Evolutionary conservation across 2,113 vertebrate species (phyloP).

Genomic region (Xiphophorus maculatus): DNA sequence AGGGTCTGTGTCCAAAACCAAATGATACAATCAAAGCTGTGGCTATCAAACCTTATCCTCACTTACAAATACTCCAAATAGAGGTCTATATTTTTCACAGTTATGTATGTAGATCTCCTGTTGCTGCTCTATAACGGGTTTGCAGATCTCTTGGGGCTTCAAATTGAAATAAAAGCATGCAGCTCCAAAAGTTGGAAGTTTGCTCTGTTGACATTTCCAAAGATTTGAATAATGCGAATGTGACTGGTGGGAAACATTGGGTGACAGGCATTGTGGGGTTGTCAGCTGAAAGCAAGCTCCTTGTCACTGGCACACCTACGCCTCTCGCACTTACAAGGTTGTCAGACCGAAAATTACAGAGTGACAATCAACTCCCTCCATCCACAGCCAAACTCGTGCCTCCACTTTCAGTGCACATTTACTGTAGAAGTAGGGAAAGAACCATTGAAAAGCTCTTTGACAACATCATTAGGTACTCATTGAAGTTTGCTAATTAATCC

Average conservation of each 20-base stretch:
- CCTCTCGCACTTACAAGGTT: constrained; percentile 61
- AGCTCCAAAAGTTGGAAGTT: constrained; percentile 49
- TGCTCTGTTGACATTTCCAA: constrained; percentile 54
- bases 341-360: constrained; percentile 65
- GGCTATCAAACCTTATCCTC: constrained; percentile 30
- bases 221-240: constrained; percentile 55
- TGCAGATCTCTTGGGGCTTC: constrained; percentile 16
- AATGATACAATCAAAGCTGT: neutral
- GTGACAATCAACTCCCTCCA: constrained; percentile 61
- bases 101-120: no score
- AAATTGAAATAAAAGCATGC: neutral
- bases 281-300: constrained; percentile 55
- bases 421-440: constrained; percentile 20
- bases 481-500: constrained; percentile 51
- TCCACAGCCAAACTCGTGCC: constrained; percentile 28
- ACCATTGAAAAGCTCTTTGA: constrained; percentile 13
- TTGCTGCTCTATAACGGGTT: neutral
- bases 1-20: no score
- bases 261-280: constrained; percentile 64
- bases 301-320: constrained; percentile 63
- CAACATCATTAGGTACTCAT: constrained; percentile 40
- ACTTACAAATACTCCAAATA: constrained; percentile 21
- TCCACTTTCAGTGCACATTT: constrained; percentile 43
- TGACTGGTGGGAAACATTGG: constrained; percentile 56
- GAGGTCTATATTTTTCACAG: constrained; percentile 62